Conservation (phyloP, 2,113 vertebrate species). For the Daphoenositta chrysoptera region DNA sequence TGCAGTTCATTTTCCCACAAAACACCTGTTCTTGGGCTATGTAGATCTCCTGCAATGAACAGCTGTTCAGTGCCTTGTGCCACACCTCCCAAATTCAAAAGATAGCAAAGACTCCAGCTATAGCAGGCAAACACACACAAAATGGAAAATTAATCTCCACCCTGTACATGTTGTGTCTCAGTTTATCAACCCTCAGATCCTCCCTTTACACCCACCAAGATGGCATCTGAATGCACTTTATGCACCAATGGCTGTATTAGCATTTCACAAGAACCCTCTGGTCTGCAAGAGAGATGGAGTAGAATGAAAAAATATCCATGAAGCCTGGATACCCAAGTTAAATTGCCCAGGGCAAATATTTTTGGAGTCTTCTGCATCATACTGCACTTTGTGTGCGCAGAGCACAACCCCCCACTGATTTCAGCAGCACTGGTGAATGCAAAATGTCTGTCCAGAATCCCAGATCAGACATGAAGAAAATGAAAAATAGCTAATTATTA, state of each 20-base stretch:
- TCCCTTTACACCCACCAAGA: not conserved
- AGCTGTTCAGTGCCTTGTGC: not conserved
- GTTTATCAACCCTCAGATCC: not conserved
- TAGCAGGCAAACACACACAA: not conserved
- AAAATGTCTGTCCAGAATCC: not conserved
- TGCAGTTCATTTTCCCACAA: not conserved
- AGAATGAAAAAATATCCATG: not conserved
- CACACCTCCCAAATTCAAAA: not conserved
- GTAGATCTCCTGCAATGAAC: not conserved
- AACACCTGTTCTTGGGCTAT: not conserved
- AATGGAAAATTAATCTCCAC: not conserved
- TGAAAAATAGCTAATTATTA: not conserved
- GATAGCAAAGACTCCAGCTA: not conserved
- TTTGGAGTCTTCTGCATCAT: not conserved
- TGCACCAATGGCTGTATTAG: not conserved
- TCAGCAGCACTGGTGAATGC: not conserved
- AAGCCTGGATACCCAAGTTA: not conserved
- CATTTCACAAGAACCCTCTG: not conserved
- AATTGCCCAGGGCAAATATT: not conserved
- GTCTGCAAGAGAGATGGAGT: not conserved
- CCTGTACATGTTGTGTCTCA: rapidly evolving
- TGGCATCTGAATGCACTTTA: not conserved
- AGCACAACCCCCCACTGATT: not conserved
- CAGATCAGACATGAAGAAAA: not conserved
- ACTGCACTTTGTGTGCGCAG: not conserved